Percentiles rank a stretch among this genome's conserved stretches.
These are phyloP conservation scores for Brachyistius frenatus DNA, from an alignment of 2,113 vertebrate genomes.

Conservation along the genomic window DNA sequence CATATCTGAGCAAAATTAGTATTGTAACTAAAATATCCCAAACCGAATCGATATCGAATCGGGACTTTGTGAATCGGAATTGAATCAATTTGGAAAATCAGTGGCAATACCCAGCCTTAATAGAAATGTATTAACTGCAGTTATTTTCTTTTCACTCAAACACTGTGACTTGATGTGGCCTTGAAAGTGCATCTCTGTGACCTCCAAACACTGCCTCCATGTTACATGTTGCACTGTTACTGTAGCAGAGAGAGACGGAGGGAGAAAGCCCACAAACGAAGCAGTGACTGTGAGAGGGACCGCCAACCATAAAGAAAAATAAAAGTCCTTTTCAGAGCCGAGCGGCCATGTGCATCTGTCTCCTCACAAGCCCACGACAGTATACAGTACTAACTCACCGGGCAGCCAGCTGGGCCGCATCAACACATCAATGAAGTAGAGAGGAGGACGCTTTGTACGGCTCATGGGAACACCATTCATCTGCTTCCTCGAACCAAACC, in stretches of 20 bases:
- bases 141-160: background rate
- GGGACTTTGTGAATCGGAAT: too few relatives aligned
- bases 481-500: slow-evolving; percentile 58
- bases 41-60: too few relatives aligned
- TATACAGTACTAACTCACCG: slow-evolving; percentile 54
- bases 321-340: slow-evolving; percentile 60
- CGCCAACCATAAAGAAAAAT: slow-evolving; percentile 29
- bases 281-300: slow-evolving; percentile 32
- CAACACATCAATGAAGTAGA: slow-evolving; percentile 75
- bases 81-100: too few relatives aligned
- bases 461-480: slow-evolving; percentile 66
- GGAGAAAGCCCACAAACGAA: slow-evolving; percentile 16
- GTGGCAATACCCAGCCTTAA: background rate
- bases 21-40: too few relatives aligned
- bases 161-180: background rate
- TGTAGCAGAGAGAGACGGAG: slow-evolving; percentile 8
- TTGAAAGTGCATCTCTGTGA: slow-evolving; percentile 3
- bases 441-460: slow-evolving; percentile 65
- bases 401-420: slow-evolving; percentile 70
- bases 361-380: slow-evolving; percentile 51
- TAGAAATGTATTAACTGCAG: background rate
- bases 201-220: slow-evolving; percentile 1
- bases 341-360: slow-evolving; percentile 64
- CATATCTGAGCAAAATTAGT: too few relatives aligned
- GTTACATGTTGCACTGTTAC: slow-evolving; percentile 20